phyloP scores from a whole-genome alignment of 2,797 vertebrate genomes.

The Chelmon rostratus region DNA sequence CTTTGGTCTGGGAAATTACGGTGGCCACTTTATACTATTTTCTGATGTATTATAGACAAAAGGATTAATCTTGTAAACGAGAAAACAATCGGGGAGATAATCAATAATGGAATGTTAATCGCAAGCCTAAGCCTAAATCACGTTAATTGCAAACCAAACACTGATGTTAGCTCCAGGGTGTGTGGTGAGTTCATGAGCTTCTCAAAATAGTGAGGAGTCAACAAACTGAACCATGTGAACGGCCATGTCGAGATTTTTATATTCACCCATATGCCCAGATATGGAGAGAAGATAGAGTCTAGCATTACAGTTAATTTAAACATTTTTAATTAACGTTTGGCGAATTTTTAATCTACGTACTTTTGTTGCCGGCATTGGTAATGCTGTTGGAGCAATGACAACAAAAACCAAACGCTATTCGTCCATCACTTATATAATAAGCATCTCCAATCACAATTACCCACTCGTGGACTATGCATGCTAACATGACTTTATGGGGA shows the following conservation, averaged over 20 bases:
- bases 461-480: background rate
- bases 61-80: background rate
- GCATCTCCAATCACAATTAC: background rate
- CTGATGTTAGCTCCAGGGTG: background rate
- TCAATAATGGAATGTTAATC: too few species aligned
- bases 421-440: background rate
- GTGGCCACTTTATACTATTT: background rate
- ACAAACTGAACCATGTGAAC: constrained; percentile 3
- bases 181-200: constrained; percentile 8
- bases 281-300: background rate
- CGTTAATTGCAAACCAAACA: background rate
- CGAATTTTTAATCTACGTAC: background rate
- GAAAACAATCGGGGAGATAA: background rate
- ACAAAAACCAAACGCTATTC: background rate
- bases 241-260: background rate
- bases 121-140: too few species aligned
- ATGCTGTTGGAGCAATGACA: background rate
- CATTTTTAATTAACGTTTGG: too few species aligned
- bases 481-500: constrained; percentile 5
- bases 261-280: background rate
- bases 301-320: background rate
- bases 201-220: background rate
- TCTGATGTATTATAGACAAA: background rate
- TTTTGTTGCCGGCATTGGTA: background rate
- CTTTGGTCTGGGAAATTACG: too few species aligned